Evolutionary conservation across 2,113 vertebrate species (phyloP), one percentile per base, ranked within the genome.

Genomic region (Myotis yumanensis): DNA sequence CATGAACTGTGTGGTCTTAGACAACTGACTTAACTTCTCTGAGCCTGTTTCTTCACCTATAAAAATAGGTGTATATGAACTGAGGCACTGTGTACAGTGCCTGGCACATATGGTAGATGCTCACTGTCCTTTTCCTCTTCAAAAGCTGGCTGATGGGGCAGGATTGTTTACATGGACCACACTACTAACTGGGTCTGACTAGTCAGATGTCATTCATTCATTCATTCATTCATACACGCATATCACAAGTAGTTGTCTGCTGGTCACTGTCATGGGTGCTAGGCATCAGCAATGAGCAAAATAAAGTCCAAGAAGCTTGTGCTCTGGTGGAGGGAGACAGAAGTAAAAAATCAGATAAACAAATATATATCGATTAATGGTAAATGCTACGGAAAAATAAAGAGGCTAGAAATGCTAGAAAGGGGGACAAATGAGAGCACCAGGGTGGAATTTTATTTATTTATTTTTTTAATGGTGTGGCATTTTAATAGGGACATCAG

Each of bases 91-190:
- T 17, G 10, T 3, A 9, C 5, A 32, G 10, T 1, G 52, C 14
- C 15, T 18, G 30, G 22, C 8, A 23, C 2, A 3, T 35, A 14
- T 0, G 17, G 12, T 7, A 3, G 16, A 35, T 6, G 2, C n/a
- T 86, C 18, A 0, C 1, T 3, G 16, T 30, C 32, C 8, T 30
- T 11, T 25, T 11, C 8, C 59, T 51, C 79, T 73, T 64, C 48
- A 17, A 30, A 91, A 72, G 20, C 10, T 10, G 76, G 25, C 43
- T 25, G 0, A 22, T 9, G n/a, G 35, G 32, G 16, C n/a, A 7
- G 22, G 37, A 32, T n/a, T 18, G 2, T 11, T 32, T 4, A 46
- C 6, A 0, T 15, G 62, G 9, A 23, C 1, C 11, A 5, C 7
- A 8, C 11, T 35, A 23, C 69, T 23, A 11, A 52, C 15, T 7